Percentiles rank a stretch among this genome's conserved stretches.
Evolutionary conservation across 2,888 invertebrate species (phyloP).

Genomic region (Campopleginae sp.): DNA sequence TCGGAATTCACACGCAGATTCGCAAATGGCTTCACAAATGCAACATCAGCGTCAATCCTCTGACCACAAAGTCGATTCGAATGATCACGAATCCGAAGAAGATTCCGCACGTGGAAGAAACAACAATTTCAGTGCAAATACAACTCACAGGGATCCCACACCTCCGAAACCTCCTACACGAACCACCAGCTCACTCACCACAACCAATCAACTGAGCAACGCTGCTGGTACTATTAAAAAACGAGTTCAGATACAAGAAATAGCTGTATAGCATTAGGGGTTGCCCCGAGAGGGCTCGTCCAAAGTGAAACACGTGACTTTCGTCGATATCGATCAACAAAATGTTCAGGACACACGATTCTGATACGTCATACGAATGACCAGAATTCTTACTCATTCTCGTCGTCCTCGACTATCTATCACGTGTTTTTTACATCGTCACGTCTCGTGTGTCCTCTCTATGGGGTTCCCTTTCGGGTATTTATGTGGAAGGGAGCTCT

Average conservation of each 20-base stretch:
- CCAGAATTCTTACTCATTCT: neutral
- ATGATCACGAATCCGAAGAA: slow-evolving; percentile 28
- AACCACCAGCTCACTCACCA: slow-evolving; percentile 76
- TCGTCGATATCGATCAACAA: slow-evolving; percentile 76
- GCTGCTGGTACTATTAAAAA: slow-evolving; percentile 88
- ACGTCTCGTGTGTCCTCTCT: neutral
- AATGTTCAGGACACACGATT: slow-evolving; percentile 78
- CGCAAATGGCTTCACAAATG: slow-evolving; percentile 43
- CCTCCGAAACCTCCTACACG: slow-evolving; percentile 82
- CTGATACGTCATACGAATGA: slow-evolving; percentile 66
- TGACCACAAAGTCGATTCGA: slow-evolving; percentile 40
- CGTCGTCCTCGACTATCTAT: neutral
- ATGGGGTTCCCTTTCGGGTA: neutral
- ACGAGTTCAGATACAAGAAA: slow-evolving; percentile 92
- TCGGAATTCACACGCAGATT: slow-evolving; percentile 76
- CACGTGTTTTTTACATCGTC: slow-evolving; percentile 23
- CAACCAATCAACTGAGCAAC: slow-evolving; percentile 64
- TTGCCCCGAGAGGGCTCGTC: slow-evolving; percentile 83
- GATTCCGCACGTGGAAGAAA: slow-evolving; percentile 38
- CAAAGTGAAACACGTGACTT: slow-evolving; percentile 81
- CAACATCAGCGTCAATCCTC: slow-evolving; percentile 52
- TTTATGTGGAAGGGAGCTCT: slow-evolving; percentile 6
- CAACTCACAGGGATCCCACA: slow-evolving; percentile 73
- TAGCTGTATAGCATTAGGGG: slow-evolving; percentile 89
- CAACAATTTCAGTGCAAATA: slow-evolving; percentile 16